Percentiles rank a stretch among this genome's conserved stretches.
These are phyloP conservation scores for Ennomos fuscantarius DNA, from an alignment of 2,888 invertebrate genomes.

Conservation along the genomic window DNA sequence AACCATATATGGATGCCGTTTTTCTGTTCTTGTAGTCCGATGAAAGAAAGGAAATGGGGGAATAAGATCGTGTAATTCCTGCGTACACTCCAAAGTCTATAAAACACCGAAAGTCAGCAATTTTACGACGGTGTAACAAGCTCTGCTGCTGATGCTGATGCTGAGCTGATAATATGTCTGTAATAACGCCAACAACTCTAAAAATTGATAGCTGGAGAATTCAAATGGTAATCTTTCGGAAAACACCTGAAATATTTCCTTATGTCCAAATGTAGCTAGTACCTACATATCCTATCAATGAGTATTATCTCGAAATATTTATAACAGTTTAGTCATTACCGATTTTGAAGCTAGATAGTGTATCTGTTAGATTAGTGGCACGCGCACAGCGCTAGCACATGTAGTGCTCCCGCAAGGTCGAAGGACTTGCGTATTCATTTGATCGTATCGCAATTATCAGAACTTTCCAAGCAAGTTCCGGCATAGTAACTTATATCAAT, in stretches of 20 bases:
- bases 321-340: conserved; percentile 20
- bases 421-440: conserved; percentile 5
- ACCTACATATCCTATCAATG: not conserved
- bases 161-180: not conserved
- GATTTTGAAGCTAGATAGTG: conserved; percentile 17
- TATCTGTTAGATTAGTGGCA: conserved; percentile 31
- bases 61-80: no score
- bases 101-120: no score
- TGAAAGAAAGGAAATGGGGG: no score
- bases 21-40: no score
- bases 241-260: conserved; percentile 18
- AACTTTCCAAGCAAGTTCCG: conserved; percentile 36
- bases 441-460: conserved; percentile 11
- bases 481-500: conserved; percentile 44
- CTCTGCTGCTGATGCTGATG: no score
- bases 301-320: conserved; percentile 17
- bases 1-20: no score
- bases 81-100: no score
- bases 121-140: no score
- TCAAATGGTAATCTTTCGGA: not conserved
- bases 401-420: conserved; percentile 34
- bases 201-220: no score
- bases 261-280: conserved; percentile 8
- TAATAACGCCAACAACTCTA: not conserved
- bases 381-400: conserved; percentile 21